These are phyloP conservation scores for Melinopterus prodromus DNA, from an alignment of 2,888 invertebrate species.

Conservation along the genomic window DNA sequence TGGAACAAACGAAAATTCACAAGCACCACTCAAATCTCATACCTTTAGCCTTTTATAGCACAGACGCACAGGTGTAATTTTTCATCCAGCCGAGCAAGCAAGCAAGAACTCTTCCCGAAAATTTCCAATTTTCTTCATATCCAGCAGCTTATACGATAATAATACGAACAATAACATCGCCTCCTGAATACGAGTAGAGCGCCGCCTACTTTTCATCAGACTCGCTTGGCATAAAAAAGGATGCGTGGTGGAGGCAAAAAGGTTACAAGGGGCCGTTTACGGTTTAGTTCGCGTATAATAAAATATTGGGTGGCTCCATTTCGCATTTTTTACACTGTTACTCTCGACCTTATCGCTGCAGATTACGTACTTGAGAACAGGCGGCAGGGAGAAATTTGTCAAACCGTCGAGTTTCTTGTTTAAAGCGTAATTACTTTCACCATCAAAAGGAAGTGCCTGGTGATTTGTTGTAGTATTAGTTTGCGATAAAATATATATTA, in stretches of 20 bases:
- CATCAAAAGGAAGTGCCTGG: background rate
- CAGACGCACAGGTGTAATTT: background rate
- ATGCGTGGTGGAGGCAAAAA: background rate
- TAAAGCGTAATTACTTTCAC: background rate
- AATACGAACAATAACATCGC: background rate
- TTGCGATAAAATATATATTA: background rate
- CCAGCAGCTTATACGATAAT: background rate
- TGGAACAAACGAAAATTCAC: background rate
- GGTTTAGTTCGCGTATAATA: constrained; percentile 4
- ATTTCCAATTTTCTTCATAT: constrained; percentile 4
- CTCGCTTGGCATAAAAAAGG: background rate
- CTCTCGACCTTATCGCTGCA: background rate
- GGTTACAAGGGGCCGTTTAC: background rate
- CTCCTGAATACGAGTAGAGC: background rate
- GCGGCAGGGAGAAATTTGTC: background rate
- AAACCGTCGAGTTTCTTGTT: background rate
- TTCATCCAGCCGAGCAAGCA: background rate
- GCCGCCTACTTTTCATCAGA: background rate
- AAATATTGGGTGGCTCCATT: background rate
- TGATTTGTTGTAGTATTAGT: background rate
- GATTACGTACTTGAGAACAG: constrained; percentile 4
- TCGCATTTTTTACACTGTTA: background rate
- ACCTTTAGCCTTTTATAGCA: background rate
- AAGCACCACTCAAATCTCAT: background rate
- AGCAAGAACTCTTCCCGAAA: background rate